Evolutionary conservation across 2,113 vertebrate genomes (phyloP).

Genomic region (Plotosus lineatus): DNA sequence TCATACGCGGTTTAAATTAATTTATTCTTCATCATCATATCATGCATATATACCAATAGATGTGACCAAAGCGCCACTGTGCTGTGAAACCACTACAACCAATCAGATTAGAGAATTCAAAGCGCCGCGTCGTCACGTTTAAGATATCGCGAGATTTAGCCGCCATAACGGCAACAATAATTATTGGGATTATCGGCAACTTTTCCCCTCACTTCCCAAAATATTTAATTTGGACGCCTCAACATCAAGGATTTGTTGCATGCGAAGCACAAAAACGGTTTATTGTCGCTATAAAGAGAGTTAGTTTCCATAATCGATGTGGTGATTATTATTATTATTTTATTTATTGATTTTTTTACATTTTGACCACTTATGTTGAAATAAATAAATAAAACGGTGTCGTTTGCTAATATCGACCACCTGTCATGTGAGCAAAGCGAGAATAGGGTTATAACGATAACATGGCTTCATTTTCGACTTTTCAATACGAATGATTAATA

Average conservation of each 20-base stretch:
- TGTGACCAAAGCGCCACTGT: not conserved
- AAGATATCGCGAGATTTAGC: not conserved
- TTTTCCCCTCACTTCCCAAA: not conserved
- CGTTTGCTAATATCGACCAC: not conserved
- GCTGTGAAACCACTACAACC: not conserved
- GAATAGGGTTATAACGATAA: not conserved
- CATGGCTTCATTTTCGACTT: not conserved
- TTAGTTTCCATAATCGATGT: not conserved
- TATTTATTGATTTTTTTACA: no score
- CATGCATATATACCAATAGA: no score
- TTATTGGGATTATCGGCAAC: not conserved
- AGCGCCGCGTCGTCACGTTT: not conserved
- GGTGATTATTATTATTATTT: no score
- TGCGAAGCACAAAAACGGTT: not conserved
- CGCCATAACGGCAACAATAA: not conserved
- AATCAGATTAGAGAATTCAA: not conserved
- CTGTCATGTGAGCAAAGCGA: not conserved
- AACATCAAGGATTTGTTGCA: not conserved
- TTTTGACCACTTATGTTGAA: not conserved
- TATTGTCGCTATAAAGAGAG: not conserved
- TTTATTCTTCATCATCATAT: no score
- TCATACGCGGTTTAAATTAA: no score
- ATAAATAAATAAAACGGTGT: not conserved
- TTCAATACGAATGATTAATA: no score
- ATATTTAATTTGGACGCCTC: not conserved